Base-by-base conservation (phyloP, 1,140 invertebrate species). In the Rhizoglyphus robini region DNA sequence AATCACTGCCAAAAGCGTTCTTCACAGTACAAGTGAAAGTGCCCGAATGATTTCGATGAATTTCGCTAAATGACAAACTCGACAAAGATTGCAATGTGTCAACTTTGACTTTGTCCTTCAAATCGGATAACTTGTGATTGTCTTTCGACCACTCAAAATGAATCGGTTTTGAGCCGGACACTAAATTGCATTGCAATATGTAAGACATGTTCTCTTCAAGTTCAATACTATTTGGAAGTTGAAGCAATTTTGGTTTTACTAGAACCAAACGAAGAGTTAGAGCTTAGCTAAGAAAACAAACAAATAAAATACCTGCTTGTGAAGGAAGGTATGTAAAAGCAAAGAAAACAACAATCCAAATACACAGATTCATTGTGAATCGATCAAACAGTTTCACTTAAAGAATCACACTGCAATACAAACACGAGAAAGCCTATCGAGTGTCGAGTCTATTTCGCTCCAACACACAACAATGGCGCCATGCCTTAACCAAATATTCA, bases 11-110 rank as follows among this genome's bases (percentile, higher is more conserved):
- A n/a, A 31, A 38, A 15, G 34, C 23, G 30, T 67, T 70, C 41
- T 32, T 54, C 4, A 38, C 67, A 13, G 59, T 23, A 48, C 70
- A 70, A 23, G 70, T 68, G 41, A 68, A 70, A 47, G 65, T 68
- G 46, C 66, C 41, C 1, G 41, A 46, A 46, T 46, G 15, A 46
- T 46, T 8, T 2, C 1, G 2, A 8, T 2, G 18, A n/a, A 46
- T n/a, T 46, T 8, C 8, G 18, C 23, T 46, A 3, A 46, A 8
- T 46, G 41, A n/a, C 2, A 46, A 20, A n/a, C 15, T 20, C 2
- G 41, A 46, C 3, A 46, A 46, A 46, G 3, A n/a, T 46, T 46
- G 15, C 23, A n/a, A 15, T 3, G 23, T 46, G 15, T n/a, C 41
- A n/a, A 46, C 18, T 46, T 46, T 46, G 8, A 58, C n/a, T 34